Conservation (phyloP, 2,797 vertebrate species). For the Phataginus tetradactyla region DNA sequence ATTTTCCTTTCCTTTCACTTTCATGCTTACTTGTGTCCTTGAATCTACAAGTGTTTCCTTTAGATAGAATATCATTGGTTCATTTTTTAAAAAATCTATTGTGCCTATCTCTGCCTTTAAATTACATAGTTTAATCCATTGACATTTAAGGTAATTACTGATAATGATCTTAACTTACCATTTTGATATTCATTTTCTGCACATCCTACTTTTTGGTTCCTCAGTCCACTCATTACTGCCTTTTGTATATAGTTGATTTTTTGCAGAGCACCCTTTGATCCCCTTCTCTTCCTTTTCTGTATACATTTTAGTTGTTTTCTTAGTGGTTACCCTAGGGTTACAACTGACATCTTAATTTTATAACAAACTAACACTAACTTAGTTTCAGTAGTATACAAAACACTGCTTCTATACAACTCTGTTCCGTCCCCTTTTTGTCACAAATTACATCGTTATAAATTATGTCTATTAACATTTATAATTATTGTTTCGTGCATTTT, state of each 20-base stretch:
- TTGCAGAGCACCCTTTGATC: neutral
- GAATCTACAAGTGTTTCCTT: neutral
- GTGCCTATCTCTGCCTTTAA: neutral
- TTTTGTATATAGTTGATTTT: neutral
- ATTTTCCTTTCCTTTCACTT: neutral
- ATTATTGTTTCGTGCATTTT: neutral
- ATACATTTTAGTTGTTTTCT: neutral
- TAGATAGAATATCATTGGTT: neutral
- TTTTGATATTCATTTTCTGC: neutral
- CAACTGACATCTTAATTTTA: neutral
- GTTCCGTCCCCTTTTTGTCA: neutral
- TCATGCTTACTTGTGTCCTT: neutral
- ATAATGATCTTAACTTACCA: neutral
- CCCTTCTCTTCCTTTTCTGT: neutral
- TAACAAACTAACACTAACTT: neutral
- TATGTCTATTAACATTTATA: neutral
- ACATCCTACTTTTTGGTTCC: neutral
- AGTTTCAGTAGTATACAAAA: neutral
- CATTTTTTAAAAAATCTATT: neutral
- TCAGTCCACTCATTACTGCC: neutral
- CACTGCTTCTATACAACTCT: neutral
- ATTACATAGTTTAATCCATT: neutral
- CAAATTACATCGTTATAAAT: neutral
- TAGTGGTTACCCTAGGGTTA: neutral
- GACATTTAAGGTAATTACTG: neutral